Evolutionary conservation across 1,140 invertebrate species (phyloP).

Genomic region (Bombyx mandarina): DNA sequence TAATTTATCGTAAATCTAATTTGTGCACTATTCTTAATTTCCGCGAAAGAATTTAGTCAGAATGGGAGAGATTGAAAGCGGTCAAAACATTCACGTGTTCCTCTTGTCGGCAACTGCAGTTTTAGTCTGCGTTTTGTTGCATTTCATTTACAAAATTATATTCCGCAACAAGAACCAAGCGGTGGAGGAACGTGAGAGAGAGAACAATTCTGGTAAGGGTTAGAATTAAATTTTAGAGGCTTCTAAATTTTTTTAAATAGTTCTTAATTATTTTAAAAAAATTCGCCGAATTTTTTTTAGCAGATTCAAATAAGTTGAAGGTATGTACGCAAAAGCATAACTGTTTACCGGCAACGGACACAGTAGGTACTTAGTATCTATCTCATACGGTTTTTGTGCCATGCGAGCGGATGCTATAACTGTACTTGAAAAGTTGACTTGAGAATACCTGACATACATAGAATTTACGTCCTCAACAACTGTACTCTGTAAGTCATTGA

Average conservation of each 20-base stretch:
- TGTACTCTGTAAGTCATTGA: conserved; percentile 1
- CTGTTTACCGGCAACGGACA: too few relatives aligned
- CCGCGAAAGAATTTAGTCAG: conserved; percentile 45
- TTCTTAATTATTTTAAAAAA: too few relatives aligned
- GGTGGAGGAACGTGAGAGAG: conserved; percentile 38
- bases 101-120: conserved; percentile 37
- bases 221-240: not conserved
- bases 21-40: conserved; percentile 19
- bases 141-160: conserved; percentile 51
- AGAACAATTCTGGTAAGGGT: conserved; percentile 47
- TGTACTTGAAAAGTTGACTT: conserved; percentile 11
- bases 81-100: conserved; percentile 39
- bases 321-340: not conserved
- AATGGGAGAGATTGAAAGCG: conserved; percentile 50
- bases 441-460: conserved; percentile 24
- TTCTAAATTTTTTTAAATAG: too few relatives aligned
- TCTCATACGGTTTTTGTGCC: conserved; percentile 10
- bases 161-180: conserved; percentile 48
- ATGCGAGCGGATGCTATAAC: conserved; percentile 17
- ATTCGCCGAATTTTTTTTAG: too few relatives aligned
- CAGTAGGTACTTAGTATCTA: too few relatives aligned
- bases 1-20: conserved; percentile 22
- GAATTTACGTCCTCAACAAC: conserved; percentile 1
- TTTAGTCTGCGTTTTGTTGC: conserved; percentile 43
- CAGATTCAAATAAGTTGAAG: not conserved